phyloP scores from a whole-genome alignment of 2,113 vertebrate genomes.

The Onychostoma macrolepis region DNA sequence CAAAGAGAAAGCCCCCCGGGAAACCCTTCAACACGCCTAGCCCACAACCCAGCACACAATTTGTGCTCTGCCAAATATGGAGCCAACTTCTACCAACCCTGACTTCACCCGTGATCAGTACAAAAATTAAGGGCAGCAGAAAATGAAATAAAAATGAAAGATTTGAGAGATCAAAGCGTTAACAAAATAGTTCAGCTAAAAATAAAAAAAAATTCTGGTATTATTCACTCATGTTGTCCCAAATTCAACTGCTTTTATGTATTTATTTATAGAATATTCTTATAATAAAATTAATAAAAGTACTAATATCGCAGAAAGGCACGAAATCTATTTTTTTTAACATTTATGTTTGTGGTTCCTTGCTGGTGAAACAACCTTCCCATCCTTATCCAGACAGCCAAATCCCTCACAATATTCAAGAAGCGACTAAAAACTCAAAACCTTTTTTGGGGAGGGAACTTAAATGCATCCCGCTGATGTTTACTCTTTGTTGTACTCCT shows the following conservation, averaged over 20 bases:
- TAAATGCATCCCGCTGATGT: too few species aligned
- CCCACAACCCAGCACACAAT: neutral
- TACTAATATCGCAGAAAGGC: neutral
- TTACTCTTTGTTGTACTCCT: too few species aligned
- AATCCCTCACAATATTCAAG: too few species aligned
- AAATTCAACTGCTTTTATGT: neutral
- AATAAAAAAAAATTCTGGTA: neutral
- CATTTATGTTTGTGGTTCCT: neutral
- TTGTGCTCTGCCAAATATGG: neutral
- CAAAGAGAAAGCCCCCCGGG: slow-evolving; percentile 46
- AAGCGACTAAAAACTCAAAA: too few species aligned
- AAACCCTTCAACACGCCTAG: slow-evolving; percentile 63
- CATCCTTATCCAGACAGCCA: neutral
- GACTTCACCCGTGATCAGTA: neutral
- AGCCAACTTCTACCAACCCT: neutral
- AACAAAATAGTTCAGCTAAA: neutral
- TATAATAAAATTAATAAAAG: too few species aligned
- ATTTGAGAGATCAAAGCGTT: neutral
- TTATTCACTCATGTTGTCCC: neutral
- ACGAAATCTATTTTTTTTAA: neutral
- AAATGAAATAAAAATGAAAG: neutral
- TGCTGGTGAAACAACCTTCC: neutral
- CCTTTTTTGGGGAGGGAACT: too few species aligned
- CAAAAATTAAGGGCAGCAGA: neutral
- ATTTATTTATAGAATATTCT: too few species aligned